Conservation (phyloP, 1,140 invertebrate species). For the Lithobius niger region DNA sequence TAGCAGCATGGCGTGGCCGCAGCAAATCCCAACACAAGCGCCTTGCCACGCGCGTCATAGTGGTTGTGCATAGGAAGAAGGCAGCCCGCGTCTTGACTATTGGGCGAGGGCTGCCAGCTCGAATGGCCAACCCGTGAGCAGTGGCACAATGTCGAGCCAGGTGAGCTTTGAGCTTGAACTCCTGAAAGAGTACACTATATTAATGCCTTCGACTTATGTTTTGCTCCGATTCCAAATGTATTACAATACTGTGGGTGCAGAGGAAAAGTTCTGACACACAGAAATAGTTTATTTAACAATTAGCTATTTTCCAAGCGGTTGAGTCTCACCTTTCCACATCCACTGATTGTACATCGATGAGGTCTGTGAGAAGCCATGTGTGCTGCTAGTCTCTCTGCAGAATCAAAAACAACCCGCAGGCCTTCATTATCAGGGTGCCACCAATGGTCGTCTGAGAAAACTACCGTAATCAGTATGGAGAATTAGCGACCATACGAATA, state of each 20-base stretch:
- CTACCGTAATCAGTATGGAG: too few species aligned
- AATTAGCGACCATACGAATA: too few species aligned
- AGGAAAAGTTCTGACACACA: slow-evolving; percentile 16
- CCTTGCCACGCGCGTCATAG: slow-evolving; percentile 71
- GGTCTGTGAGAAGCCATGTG: slow-evolving; percentile 52
- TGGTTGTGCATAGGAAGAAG: slow-evolving; percentile 79
- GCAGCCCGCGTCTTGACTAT: slow-evolving; percentile 94
- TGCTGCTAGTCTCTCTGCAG: slow-evolving; percentile 30
- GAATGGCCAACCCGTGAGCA: slow-evolving; percentile 61
- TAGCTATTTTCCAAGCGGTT: background rate
- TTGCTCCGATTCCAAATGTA: too few species aligned
- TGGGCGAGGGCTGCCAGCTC: slow-evolving; percentile 63
- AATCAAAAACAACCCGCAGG: slow-evolving; percentile 11
- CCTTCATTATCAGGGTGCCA: slow-evolving; percentile 9
- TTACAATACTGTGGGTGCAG: background rate
- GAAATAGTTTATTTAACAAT: slow-evolving; percentile 1
- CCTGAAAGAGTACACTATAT: slow-evolving; percentile 31
- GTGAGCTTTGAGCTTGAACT: slow-evolving; percentile 86
- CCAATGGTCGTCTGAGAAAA: slow-evolving; percentile 4
- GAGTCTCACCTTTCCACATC: slow-evolving; percentile 58
- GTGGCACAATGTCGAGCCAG: slow-evolving; percentile 81
- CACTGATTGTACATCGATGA: slow-evolving; percentile 73
- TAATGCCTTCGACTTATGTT: too few species aligned
- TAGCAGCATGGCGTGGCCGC: slow-evolving; percentile 65
- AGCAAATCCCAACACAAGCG: slow-evolving; percentile 68